Conservation (phyloP, 2,888 invertebrate species). For the Patella pellucida region DNA sequence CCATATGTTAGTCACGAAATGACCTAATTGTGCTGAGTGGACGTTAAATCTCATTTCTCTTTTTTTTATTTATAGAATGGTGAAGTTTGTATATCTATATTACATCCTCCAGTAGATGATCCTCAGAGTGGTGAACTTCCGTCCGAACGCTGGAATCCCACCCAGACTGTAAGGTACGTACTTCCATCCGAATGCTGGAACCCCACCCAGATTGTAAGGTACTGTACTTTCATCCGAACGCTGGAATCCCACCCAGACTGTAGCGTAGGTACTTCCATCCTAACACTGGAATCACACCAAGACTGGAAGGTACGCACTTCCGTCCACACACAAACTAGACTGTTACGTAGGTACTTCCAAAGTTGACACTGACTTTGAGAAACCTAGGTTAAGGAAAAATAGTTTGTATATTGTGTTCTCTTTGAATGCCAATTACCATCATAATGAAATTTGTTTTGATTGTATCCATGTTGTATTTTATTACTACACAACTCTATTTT, state of each 20-base stretch:
- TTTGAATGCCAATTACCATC: no score
- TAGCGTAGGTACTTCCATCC: constrained; percentile 77
- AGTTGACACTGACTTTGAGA: no score
- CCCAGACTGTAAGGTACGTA: constrained; percentile 86
- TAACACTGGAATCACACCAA: constrained; percentile 99
- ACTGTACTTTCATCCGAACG: constrained; percentile 91
- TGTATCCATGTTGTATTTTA: no score
- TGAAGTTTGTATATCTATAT: constrained; percentile 98
- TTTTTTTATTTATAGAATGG: constrained; percentile 85
- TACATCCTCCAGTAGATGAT: constrained; percentile 99
- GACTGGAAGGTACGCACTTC: constrained; percentile 79
- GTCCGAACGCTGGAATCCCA: constrained; percentile 99
- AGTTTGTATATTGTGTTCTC: no score
- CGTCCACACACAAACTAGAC: constrained; percentile 84
- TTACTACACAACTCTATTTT: no score
- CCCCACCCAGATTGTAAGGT: constrained; percentile 95
- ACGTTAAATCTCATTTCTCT: no score
- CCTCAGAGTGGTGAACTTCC: constrained; percentile 99
- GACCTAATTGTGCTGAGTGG: no score
- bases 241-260: constrained; percentile 99
- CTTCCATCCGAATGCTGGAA: constrained; percentile 95
- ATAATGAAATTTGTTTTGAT: no score
- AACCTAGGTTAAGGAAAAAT: no score
- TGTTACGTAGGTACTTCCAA: constrained; percentile 74
- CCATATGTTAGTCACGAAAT: no score